These are phyloP conservation scores for Delichon dasypus DNA, from an alignment of 2,797 vertebrate species.

Conservation along the genomic window DNA sequence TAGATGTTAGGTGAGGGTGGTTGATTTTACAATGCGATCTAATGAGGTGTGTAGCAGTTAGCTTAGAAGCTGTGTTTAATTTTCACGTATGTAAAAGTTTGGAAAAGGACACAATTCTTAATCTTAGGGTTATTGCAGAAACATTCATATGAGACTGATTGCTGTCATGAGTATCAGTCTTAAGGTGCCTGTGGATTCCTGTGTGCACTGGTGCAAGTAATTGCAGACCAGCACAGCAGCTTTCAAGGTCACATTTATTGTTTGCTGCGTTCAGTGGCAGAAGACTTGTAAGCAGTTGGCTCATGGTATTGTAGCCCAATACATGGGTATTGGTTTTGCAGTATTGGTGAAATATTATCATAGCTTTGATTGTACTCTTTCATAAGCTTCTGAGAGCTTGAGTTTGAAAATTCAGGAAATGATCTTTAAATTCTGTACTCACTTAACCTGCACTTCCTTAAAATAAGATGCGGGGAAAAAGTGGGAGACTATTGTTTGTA, in stretches of 20 bases:
- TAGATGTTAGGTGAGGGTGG: not conserved
- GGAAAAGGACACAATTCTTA: not conserved
- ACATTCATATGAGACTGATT: not conserved
- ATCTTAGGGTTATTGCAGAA: not conserved
- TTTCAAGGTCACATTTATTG: not conserved
- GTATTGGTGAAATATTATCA: not conserved
- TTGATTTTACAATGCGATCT: not conserved
- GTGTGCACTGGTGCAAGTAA: not conserved
- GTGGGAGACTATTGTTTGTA: not conserved
- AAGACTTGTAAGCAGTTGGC: not conserved
- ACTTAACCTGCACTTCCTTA: not conserved
- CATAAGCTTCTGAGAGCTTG: not conserved
- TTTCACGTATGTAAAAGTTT: not conserved
- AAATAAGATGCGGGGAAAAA: fast-evolving
- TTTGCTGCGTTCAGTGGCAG: not conserved
- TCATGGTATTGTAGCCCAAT: not conserved
- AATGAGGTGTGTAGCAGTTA: not conserved
- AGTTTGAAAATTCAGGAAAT: not conserved
- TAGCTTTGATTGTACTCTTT: not conserved
- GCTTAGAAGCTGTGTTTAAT: not conserved
- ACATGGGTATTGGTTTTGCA: not conserved
- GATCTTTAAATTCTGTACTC: not conserved
- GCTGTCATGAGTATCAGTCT: not conserved
- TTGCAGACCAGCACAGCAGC: not conserved
- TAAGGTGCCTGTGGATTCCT: not conserved